phyloP scores from a whole-genome alignment of 2,113 vertebrate genomes.

The Crotalus horridus region DNA sequence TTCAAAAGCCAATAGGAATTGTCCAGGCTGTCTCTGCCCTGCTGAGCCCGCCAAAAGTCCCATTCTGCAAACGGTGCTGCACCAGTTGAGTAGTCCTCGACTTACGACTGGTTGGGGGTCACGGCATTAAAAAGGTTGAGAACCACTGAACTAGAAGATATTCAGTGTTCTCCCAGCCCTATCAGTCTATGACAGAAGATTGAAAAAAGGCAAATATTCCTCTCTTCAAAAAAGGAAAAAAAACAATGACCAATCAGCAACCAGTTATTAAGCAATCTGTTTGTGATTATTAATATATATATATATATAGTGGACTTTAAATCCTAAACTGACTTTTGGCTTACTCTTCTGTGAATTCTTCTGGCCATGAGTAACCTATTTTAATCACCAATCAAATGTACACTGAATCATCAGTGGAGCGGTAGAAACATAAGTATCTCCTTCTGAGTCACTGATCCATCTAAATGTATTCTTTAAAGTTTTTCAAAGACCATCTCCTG shows the following conservation, averaged over 20 bases:
- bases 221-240: background rate
- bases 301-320: background rate
- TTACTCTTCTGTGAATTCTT: background rate
- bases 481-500: background rate
- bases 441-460: background rate
- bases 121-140: no score
- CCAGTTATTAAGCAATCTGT: background rate
- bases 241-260: background rate
- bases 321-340: background rate
- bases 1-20: no score
- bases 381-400: background rate
- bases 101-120: no score
- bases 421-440: background rate
- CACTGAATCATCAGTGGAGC: background rate
- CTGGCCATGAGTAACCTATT: background rate
- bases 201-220: background rate
- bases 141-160: no score
- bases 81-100: no score
- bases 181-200: background rate
- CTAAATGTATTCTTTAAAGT: background rate
- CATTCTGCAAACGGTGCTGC: no score
- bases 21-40: no score
- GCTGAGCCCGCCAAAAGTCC: no score
- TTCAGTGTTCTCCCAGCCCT: no score
- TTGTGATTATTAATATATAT: background rate